Conservation (phyloP, 2,113 vertebrate species). For the Centropus unirufus region DNA sequence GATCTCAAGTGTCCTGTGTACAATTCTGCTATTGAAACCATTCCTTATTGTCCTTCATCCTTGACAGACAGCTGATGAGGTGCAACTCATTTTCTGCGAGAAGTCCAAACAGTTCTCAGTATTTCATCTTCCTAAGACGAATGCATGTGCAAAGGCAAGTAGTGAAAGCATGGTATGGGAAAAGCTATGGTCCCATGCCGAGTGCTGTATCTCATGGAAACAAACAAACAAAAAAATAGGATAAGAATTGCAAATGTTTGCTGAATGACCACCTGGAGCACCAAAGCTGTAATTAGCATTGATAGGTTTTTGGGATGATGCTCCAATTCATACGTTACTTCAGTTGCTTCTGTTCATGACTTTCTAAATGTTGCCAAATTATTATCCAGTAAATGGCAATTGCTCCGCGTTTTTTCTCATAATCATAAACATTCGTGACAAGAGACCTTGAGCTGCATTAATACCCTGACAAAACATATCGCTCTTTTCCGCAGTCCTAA, state of each 20-base stretch:
- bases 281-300: neutral
- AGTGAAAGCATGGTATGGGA: neutral
- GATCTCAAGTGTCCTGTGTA: neutral
- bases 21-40: neutral
- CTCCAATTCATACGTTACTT: neutral
- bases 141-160: neutral
- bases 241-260: neutral
- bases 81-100: neutral
- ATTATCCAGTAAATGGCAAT: constrained; percentile 18
- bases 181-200: neutral
- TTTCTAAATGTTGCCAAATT: constrained; percentile 27
- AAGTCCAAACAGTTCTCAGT: neutral
- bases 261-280: constrained; percentile 11
- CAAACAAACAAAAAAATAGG: neutral
- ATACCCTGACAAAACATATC: neutral
- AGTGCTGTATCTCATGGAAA: neutral
- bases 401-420: constrained; percentile 39
- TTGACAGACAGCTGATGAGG: neutral
- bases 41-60: neutral
- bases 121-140: neutral
- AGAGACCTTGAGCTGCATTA: neutral
- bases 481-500: neutral
- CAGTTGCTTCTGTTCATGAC: constrained; percentile 28
- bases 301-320: constrained; percentile 10
- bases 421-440: constrained; percentile 45